Percentiles rank a stretch among this genome's conserved stretches.
Conservation (phyloP, 1,140 invertebrate species). For the Drosophila kepulauana region DNA sequence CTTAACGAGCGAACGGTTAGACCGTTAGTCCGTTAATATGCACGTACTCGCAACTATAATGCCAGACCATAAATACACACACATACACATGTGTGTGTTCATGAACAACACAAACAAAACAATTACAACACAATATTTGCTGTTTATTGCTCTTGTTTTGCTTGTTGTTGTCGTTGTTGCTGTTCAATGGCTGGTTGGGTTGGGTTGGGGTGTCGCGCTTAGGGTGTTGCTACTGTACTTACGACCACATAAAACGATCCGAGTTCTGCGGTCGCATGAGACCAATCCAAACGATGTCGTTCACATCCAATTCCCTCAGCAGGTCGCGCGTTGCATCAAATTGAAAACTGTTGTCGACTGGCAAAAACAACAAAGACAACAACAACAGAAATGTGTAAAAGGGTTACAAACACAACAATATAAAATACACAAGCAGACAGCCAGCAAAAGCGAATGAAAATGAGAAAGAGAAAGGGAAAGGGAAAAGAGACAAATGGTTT, state of each 20-base stretch:
- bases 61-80: constrained; percentile 30
- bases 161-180: background rate
- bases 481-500: constrained; percentile 65
- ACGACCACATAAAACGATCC: constrained; percentile 90
- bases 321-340: constrained; percentile 90
- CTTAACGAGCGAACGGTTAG: constrained; percentile 1
- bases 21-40: constrained; percentile 4
- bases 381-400: constrained; percentile 10
- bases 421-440: constrained; percentile 13
- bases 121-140: constrained; percentile 59
- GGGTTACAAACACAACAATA: constrained; percentile 20
- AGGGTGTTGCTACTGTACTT: constrained; percentile 83
- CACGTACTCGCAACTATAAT: constrained; percentile 17
- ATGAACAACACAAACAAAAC: constrained; percentile 44
- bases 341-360: constrained; percentile 90
- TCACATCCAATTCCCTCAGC: constrained; percentile 90
- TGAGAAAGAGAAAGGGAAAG: constrained; percentile 12
- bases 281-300: constrained; percentile 90
- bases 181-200: background rate
- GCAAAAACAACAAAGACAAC: constrained; percentile 81
- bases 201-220: background rate
- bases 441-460: background rate
- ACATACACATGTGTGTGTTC: no score
- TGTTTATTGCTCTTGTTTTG: constrained; percentile 21
- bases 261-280: constrained; percentile 89